Base-by-base conservation (phyloP, 2,797 vertebrate species). In the Aldrovandia affinis region DNA sequence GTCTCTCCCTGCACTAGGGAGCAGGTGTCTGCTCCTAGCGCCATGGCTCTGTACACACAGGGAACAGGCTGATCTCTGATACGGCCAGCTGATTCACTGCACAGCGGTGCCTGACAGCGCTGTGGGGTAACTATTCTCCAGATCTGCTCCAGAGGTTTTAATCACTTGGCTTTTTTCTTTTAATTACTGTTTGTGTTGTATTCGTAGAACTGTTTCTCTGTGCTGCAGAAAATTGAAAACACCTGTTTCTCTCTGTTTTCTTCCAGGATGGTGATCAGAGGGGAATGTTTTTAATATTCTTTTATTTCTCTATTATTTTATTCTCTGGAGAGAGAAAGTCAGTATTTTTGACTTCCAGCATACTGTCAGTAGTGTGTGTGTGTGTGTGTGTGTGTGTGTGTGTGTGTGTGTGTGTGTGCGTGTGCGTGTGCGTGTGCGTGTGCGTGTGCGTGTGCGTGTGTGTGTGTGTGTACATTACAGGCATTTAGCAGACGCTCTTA, bases 221-320 rank as follows among this genome's bases (percentile, higher is more conserved):
- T 80, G 30, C 15, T 36, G 18, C 10, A 39, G 33, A 80, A 2
- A 30, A 55, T 57, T 36, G 28, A 36, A 39, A 57, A 33, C 30
- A 9, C 30, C 33, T 78, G 57, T 57, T 65, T 84, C 47, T 55
- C 83, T 83, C 92, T 83, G 39, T 81, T 87, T 90, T 83, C 90
- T 91, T 94, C 77, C 90, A 99, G 98, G 91, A 99, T 98, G 63
- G 99, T 99, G 95, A 98, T 96, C 92, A 95, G 97, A 92, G 98
- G 98, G 89, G 98, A 99, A 57, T 90, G 96, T 92, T 73, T 73
- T 22, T 30, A 4, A 0, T 55, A 10, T 30, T n/a, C 42, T 14
- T 65, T 50, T 81, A 47, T 83, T 36, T 65, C 30, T 99, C 98
- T n/a, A 99, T 99, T 90, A 96, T 99, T 91, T 94, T 95, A 57